Base-by-base conservation (phyloP, 2,888 invertebrate genomes). In the Leptopterna dolabrata region DNA sequence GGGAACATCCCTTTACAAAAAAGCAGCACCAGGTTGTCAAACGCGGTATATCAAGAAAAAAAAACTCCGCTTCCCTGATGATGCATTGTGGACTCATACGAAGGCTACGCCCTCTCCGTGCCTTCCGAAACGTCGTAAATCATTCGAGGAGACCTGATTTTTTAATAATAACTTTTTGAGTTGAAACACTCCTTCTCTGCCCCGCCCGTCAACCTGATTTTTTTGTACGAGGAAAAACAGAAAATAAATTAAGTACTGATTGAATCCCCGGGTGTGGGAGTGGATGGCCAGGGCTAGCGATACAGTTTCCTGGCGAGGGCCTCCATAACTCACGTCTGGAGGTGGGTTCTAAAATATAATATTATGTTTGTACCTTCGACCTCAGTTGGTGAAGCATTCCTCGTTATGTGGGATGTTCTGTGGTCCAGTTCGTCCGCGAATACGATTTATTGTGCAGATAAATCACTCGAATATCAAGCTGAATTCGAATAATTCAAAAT, bases 111-210 rank as follows among this genome's bases (percentile, higher is more conserved):
- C 63, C 63, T 24, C 63, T 63, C 55, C 63, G 3, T 63, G 63
- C 63, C 63, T 63, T 63, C 63, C 63, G 63, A 63, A 63, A 63
- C 24, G 24, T 73, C 73, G 73, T 73, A 73, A 73, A 73, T 73
- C 73, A 73, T 29, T 36, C 14, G 13, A 0, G 73, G 36, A 73
- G 73, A 73, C 73, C 73, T 73, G 73, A 73, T 73, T 73, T 73
- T 73, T 73, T 73, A 73, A 73, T 73, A 73, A 73, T 73, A 41
- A 73, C 73, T 73, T 19, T 63, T 63, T 63, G 63, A 19, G 63
- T 63, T 19, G 63, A 24, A 63, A 24, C 63, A 14, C 16, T 16
- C 47, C 47, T 16, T 13, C 13, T 47, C 16, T 19, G 7, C 19
- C 63, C 63, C 63, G 4, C 19, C 24, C 6, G 7, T 24, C 63